Conservation (phyloP, 2,888 invertebrate genomes). For the Sialis lutaria region DNA sequence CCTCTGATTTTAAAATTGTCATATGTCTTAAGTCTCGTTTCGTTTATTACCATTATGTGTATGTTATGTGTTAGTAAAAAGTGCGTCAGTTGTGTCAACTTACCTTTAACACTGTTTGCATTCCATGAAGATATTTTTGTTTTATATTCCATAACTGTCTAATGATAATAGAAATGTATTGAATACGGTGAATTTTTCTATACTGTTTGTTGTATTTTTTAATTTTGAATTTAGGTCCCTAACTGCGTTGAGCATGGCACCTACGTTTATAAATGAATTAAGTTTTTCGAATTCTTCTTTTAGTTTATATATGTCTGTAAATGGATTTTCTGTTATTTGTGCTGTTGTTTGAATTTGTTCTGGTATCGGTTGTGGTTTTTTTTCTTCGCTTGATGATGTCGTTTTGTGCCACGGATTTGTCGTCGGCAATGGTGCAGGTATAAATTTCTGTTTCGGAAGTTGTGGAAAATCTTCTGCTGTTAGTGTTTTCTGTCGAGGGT, state of each 20-base stretch:
- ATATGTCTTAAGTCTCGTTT: slow-evolving; percentile 9
- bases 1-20: slow-evolving; percentile 10
- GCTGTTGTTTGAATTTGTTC: no score
- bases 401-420: no score
- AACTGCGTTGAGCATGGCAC: not conserved
- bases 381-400: no score
- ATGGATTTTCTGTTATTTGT: no score
- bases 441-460: no score
- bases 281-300: no score
- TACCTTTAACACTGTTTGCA: not conserved
- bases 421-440: no score
- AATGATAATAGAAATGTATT: not conserved
- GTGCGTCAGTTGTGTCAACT: not conserved
- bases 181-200: not conserved
- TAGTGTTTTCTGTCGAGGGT: not conserved
- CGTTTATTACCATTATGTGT: slow-evolving; percentile 6
- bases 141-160: not conserved
- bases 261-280: no score
- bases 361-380: no score
- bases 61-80: not conserved
- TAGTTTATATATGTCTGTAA: no score
- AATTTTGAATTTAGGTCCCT: not conserved
- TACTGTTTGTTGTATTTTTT: not conserved
- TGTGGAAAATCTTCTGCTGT: not conserved
- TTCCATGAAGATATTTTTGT: slow-evolving; percentile 8